Conservation (phyloP, 2,797 vertebrate species). For the Cynopterus sphinx region DNA sequence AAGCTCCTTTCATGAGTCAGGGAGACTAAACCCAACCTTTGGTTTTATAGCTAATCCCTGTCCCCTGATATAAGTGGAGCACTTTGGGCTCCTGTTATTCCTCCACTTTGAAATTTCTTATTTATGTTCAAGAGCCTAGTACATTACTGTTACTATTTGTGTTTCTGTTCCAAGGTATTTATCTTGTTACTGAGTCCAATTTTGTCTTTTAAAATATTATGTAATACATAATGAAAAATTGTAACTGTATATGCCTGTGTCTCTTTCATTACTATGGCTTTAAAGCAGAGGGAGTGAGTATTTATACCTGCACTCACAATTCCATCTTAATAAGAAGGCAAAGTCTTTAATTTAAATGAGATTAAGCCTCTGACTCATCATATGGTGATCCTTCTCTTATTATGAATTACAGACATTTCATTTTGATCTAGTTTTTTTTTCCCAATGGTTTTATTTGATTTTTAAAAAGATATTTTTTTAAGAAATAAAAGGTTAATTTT, state of each 20-base stretch:
- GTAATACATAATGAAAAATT: background rate
- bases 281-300: background rate
- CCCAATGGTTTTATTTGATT: background rate
- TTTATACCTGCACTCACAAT: conserved; percentile 38
- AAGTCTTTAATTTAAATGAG: conserved; percentile 57
- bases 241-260: background rate
- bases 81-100: background rate
- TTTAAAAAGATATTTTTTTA: background rate
- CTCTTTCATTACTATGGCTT: background rate
- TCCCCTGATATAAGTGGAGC: background rate
- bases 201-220: background rate
- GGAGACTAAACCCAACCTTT: background rate
- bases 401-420: conserved; percentile 25
- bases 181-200: background rate
- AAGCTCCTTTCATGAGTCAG: background rate
- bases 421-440: conserved; percentile 49
- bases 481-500: background rate
- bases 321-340: conserved; percentile 41
- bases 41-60: background rate
- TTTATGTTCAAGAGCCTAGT: background rate
- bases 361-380: conserved; percentile 35
- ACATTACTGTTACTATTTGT: background rate
- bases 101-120: background rate
- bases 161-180: background rate
- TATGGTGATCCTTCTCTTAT: conserved; percentile 6